These are phyloP conservation scores for Tachina fera DNA, from an alignment of 2,888 invertebrate genomes.

Conservation along the genomic window DNA sequence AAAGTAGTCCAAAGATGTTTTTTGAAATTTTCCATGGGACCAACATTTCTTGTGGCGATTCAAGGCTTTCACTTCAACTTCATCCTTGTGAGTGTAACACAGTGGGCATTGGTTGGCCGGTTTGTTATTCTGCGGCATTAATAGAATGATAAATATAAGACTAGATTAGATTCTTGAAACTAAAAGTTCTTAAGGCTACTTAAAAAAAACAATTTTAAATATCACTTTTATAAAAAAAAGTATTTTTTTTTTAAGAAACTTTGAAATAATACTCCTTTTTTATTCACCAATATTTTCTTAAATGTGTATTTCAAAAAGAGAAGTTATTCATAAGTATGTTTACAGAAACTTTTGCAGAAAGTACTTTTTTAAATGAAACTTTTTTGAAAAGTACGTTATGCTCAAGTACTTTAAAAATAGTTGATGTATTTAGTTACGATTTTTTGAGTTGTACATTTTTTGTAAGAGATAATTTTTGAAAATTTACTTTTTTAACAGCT, in stretches of 20 bases:
- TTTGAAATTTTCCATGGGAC: slow-evolving; percentile 84
- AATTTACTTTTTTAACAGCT: not conserved
- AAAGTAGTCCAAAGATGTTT: slow-evolving; percentile 61
- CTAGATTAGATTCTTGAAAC: too few species aligned
- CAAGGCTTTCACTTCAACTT: not conserved
- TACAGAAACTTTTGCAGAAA: not conserved
- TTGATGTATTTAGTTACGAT: too few species aligned
- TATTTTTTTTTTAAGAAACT: too few species aligned
- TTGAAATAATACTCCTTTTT: too few species aligned
- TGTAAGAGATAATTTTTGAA: not conserved
- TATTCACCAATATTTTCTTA: not conserved
- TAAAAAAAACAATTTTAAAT: too few species aligned
- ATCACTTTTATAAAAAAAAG: too few species aligned
- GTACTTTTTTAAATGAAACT: not conserved
- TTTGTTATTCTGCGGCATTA: slow-evolving; percentile 84
- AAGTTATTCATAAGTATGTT: not conserved
- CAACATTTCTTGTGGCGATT: slow-evolving; percentile 86
- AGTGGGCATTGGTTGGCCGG: slow-evolving; percentile 87
- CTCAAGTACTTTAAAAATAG: too few species aligned
- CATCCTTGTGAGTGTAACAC: slow-evolving; percentile 80
- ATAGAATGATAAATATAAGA: not conserved
- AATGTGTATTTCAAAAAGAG: not conserved
- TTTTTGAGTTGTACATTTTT: too few species aligned
- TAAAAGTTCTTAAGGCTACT: too few species aligned
- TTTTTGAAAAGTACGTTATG: not conserved